These are phyloP conservation scores for Scomber scombrus DNA, from an alignment of 2,113 vertebrate genomes.

Conservation along the genomic window DNA sequence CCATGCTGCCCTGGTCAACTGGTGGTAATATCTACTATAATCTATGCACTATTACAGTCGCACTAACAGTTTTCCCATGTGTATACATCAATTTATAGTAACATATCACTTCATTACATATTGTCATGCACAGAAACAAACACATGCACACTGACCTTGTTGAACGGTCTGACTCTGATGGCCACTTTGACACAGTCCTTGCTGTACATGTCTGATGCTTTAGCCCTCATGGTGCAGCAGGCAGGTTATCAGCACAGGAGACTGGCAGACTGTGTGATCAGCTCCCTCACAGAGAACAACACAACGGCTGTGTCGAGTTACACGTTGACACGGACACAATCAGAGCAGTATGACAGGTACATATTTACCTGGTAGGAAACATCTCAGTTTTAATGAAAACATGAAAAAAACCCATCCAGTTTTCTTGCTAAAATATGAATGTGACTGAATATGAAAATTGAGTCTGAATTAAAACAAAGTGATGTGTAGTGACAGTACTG, in stretches of 20 bases:
- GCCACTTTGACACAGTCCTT: conserved; percentile 88
- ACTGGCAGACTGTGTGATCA: conserved; percentile 23
- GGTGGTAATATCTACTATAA: not conserved
- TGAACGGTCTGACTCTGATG: conserved; percentile 87
- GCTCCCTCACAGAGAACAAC: conserved; percentile 8
- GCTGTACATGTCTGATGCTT: conserved; percentile 71
- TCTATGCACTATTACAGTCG: not conserved
- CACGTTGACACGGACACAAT: conserved; percentile 19
- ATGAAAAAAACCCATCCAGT: not conserved
- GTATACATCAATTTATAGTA: not conserved
- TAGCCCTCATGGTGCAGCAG: conserved; percentile 62
- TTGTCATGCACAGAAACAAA: too few species aligned
- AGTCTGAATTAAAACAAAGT: not conserved
- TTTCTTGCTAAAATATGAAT: not conserved
- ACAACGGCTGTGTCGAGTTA: conserved; percentile 53
- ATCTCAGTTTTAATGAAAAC: not conserved
- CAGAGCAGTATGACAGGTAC: not conserved
- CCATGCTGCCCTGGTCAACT: not conserved
- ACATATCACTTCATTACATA: too few species aligned
- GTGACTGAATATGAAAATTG: not conserved
- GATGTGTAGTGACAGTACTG: not conserved
- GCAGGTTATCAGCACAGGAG: not conserved
- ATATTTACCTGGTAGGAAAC: not conserved
- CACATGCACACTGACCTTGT: conserved; percentile 85
- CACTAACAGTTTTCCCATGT: too few species aligned